A percentile compares a stretch with the other conserved stretches of the same genome.
These are phyloP conservation scores for Chunga burmeisteri DNA, from an alignment of 2,113 vertebrate genomes.

Conservation along the genomic window DNA sequence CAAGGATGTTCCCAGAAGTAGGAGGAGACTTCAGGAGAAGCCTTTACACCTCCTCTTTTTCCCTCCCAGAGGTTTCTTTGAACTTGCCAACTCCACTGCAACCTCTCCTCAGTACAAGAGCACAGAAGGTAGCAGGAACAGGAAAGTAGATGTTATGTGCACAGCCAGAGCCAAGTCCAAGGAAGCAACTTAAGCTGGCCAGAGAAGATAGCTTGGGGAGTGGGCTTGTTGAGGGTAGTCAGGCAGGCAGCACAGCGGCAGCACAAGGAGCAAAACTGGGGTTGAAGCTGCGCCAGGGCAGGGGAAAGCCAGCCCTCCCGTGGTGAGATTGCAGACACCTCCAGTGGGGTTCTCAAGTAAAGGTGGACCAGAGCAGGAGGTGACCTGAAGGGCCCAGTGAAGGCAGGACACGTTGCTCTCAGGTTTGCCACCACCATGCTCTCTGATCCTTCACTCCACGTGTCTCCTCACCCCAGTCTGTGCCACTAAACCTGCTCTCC, in stretches of 20 bases:
- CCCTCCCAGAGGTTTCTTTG: background rate
- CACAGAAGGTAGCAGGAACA: slow-evolving; percentile 17
- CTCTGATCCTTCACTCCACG: accelerated
- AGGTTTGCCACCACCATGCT: background rate
- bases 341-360: background rate
- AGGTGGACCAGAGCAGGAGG: background rate
- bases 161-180: slow-evolving; percentile 45
- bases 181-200: slow-evolving; percentile 29
- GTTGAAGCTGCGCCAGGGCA: background rate
- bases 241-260: slow-evolving; percentile 49
- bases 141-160: background rate
- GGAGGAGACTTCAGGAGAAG: background rate
- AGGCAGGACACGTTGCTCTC: accelerated
- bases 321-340: background rate
- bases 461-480: background rate
- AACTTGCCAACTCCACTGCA: background rate
- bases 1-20: background rate
- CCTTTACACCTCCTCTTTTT: background rate
- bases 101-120: background rate
- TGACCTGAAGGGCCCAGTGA: background rate
- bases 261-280: background rate
- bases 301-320: background rate
- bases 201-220: background rate
- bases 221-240: background rate
- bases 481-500: background rate